phyloP scores from a whole-genome alignment of 1,140 invertebrate species.

The Saccostrea cuccullata region DNA sequence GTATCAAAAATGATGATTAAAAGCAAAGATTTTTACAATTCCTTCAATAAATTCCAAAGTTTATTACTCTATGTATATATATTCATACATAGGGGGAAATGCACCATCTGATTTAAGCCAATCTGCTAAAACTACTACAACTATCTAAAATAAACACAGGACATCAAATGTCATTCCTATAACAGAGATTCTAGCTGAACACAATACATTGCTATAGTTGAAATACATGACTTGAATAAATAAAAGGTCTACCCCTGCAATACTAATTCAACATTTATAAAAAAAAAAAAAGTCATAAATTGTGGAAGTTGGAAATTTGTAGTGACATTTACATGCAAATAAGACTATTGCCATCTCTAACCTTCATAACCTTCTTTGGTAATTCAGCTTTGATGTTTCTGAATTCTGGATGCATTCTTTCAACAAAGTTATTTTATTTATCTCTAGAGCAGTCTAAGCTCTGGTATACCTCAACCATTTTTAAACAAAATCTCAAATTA shows the following conservation, averaged over 20 bases:
- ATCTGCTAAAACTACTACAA: not conserved
- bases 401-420: no score
- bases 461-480: no score
- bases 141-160: not conserved
- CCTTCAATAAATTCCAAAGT: not conserved
- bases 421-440: no score
- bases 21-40: no score
- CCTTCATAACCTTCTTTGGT: no score
- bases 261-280: no score
- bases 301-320: not conserved
- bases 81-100: not conserved
- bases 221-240: slow-evolving; percentile 4
- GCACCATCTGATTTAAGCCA: slow-evolving; percentile 21
- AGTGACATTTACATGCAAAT: not conserved
- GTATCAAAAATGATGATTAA: no score
- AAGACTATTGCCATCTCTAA: no score
- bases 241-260: not conserved
- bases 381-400: no score
- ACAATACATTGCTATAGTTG: slow-evolving; percentile 31
- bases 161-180: slow-evolving; percentile 2
- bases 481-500: no score
- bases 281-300: not conserved
- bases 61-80: not conserved
- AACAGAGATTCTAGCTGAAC: slow-evolving; percentile 33
- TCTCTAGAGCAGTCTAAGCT: no score